Evolutionary conservation across 2,888 invertebrate species (phyloP).

Genomic region (Drosophila mercatorum): DNA sequence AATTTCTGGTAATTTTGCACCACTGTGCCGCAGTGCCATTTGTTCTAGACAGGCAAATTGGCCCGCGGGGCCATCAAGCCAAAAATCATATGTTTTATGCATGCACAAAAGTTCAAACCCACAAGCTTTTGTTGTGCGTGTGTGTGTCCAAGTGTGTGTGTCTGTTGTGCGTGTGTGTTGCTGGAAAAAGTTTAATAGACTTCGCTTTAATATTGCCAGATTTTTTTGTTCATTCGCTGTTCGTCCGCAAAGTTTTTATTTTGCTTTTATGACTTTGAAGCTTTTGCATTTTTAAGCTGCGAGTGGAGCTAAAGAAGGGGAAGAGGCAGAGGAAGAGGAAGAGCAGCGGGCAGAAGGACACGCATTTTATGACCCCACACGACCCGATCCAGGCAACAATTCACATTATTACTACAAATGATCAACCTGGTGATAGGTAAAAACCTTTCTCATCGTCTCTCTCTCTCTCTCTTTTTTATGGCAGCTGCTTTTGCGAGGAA

Average conservation of each 20-base stretch:
- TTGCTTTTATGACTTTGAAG: conserved; percentile 69
- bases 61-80: conserved; percentile 75
- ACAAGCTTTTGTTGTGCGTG: conserved; percentile 26
- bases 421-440: conserved; percentile 13
- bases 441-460: not conserved
- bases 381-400: not conserved
- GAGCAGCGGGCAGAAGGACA: conserved; percentile 18
- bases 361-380: conserved; percentile 14
- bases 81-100: conserved; percentile 80
- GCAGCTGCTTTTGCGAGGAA: not conserved
- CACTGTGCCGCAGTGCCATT: conserved; percentile 42
- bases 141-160: not conserved
- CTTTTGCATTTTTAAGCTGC: conserved; percentile 38
- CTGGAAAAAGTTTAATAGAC: conserved; percentile 72
- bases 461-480: not conserved
- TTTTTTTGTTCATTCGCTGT: conserved; percentile 24
- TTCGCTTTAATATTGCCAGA: conserved; percentile 65
- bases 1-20: not conserved
- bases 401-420: conserved; percentile 33
- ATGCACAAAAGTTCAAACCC: conserved; percentile 57
- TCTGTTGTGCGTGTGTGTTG: not conserved
- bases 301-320: not conserved
- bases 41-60: conserved; percentile 77
- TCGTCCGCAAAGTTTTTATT: conserved; percentile 66
- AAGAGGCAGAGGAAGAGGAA: not conserved